Evolutionary conservation across 64 coral and sea anemone species (phyloP).

Genomic region (Astreopora myriophthalma): DNA sequence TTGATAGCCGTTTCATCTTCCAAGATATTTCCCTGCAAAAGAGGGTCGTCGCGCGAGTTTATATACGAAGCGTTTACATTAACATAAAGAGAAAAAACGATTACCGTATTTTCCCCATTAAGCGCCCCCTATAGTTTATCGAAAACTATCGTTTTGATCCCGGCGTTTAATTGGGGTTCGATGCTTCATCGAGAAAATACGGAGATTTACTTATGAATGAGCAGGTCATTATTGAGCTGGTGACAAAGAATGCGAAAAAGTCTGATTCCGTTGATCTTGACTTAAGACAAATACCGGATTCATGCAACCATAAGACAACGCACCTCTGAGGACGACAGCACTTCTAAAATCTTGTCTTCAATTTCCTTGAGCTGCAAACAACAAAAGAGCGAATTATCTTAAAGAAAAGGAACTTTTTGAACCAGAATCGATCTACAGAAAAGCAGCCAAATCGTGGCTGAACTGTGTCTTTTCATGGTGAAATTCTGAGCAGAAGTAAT

Average conservation of each 20-base stretch:
- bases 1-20: constrained; percentile 99
- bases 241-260: too few relatives aligned
- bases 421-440: background rate
- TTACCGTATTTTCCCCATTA: too few relatives aligned
- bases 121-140: too few relatives aligned
- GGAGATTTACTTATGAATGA: too few relatives aligned
- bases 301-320: background rate
- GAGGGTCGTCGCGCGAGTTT: background rate
- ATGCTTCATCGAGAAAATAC: too few relatives aligned
- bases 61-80: background rate
- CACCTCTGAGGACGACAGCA: constrained; percentile 97
- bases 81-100: background rate
- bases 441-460: too few relatives aligned
- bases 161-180: too few relatives aligned
- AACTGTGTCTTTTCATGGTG: too few relatives aligned
- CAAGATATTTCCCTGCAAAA: constrained; percentile 93
- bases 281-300: background rate
- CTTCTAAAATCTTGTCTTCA: constrained; percentile 95
- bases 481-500: too few relatives aligned
- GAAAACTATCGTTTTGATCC: too few relatives aligned
- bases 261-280: too few relatives aligned
- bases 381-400: background rate
- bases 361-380: constrained; percentile 94
- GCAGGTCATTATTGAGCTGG: too few relatives aligned
- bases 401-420: background rate